phyloP scores from a whole-genome alignment of 1,140 invertebrate genomes.

The Trigoniulus corallinus region DNA sequence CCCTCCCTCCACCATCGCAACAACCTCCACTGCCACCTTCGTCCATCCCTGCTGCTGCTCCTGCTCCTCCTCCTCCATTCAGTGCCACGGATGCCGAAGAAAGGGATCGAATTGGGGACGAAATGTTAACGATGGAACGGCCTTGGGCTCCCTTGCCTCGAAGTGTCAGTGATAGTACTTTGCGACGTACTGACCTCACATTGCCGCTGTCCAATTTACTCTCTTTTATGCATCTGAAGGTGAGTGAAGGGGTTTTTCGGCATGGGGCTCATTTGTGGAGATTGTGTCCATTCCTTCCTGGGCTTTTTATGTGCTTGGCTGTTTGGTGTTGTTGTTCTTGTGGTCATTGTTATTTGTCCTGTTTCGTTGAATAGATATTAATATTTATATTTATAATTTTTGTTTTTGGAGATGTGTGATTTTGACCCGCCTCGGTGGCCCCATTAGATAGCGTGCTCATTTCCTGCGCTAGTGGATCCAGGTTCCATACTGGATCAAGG shows the following conservation, averaged over 20 bases:
- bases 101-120: conserved; percentile 10
- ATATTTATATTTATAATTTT: too few species aligned
- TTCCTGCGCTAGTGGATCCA: too few species aligned
- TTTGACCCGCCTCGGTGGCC: too few species aligned
- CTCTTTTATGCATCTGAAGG: conserved; percentile 29
- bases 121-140: conserved; percentile 7
- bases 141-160: conserved; percentile 20
- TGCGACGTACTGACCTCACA: conserved; percentile 24
- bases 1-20: not conserved
- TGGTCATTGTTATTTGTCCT: conserved; percentile 8
- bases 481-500: too few species aligned
- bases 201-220: conserved; percentile 27
- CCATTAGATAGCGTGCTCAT: too few species aligned
- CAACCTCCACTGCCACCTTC: conserved; percentile 8
- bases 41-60: conserved; percentile 10
- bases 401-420: too few species aligned
- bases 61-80: conserved; percentile 1
- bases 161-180: conserved; percentile 25
- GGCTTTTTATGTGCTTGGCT: not conserved
- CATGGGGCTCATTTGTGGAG: not conserved
- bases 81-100: conserved; percentile 11
- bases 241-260: conserved; percentile 13
- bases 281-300: not conserved
- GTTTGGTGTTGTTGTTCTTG: not conserved
- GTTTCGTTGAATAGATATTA: too few species aligned